Evolutionary conservation across 2,888 invertebrate genomes (phyloP).

Genomic region (Ceriagrion tenellum): DNA sequence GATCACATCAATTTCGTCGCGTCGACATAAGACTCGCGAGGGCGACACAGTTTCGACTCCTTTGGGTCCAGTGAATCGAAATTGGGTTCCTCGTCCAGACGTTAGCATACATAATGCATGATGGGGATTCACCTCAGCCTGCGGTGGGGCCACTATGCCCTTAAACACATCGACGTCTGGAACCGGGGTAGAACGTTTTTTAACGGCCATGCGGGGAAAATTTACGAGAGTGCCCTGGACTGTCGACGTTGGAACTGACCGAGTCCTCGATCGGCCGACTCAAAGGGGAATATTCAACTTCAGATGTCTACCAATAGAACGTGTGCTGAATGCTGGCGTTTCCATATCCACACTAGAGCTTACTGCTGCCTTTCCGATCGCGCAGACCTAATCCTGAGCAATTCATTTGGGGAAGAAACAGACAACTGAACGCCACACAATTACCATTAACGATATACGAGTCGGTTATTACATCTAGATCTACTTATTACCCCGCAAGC

Average conservation of each 20-base stretch:
- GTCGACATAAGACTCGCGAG: neutral
- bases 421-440: too few species aligned
- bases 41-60: neutral
- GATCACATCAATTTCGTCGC: neutral
- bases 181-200: neutral
- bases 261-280: neutral
- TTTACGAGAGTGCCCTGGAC: neutral
- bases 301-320: too few species aligned
- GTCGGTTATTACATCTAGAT: too few species aligned
- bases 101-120: conserved; percentile 14
- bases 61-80: neutral
- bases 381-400: too few species aligned
- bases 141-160: neutral
- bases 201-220: neutral
- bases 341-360: too few species aligned
- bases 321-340: too few species aligned
- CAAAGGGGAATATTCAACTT: too few species aligned
- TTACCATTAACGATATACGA: too few species aligned
- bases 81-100: neutral
- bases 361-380: too few species aligned
- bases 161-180: neutral
- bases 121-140: neutral
- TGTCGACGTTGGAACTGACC: neutral
- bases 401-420: too few species aligned
- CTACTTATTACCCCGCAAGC: too few species aligned